These are phyloP conservation scores for Margaritifera margaritifera DNA, from an alignment of 2,888 invertebrate species.

Conservation along the genomic window DNA sequence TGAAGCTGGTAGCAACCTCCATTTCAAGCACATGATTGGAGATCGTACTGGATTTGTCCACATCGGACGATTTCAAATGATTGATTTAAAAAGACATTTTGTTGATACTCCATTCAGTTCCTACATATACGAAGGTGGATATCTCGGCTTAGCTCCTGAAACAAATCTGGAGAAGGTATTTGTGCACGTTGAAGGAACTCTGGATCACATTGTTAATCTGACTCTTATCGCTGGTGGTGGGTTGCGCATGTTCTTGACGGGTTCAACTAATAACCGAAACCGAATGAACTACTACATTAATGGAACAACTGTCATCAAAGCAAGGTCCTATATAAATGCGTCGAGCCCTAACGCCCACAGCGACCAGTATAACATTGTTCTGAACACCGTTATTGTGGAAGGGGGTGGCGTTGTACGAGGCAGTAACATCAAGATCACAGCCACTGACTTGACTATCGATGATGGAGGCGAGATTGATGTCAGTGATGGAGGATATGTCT, in stretches of 20 bases:
- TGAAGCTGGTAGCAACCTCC: conserved; percentile 36
- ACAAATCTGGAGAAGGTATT: conserved; percentile 56
- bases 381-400: conserved; percentile 49
- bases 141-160: conserved; percentile 56
- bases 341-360: conserved; percentile 49
- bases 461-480: conserved; percentile 58
- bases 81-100: conserved; percentile 51
- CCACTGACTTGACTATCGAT: conserved; percentile 51
- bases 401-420: conserved; percentile 56
- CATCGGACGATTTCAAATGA: conserved; percentile 53
- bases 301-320: conserved; percentile 56
- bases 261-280: conserved; percentile 47
- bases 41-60: conserved; percentile 57
- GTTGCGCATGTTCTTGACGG: conserved; percentile 48
- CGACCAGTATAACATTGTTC: conserved; percentile 44
- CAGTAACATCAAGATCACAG: conserved; percentile 46
- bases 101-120: conserved; percentile 59
- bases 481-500: conserved; percentile 54
- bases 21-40: conserved; percentile 61
- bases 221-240: conserved; percentile 55
- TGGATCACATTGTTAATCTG: conserved; percentile 57
- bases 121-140: conserved; percentile 55
- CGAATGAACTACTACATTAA: conserved; percentile 46
- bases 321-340: conserved; percentile 51
- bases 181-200: conserved; percentile 52